A percentile compares a stretch with the other conserved stretches of the same genome.
Conservation (phyloP, 2,797 vertebrate genomes). For the Corythornis leucogaster region DNA sequence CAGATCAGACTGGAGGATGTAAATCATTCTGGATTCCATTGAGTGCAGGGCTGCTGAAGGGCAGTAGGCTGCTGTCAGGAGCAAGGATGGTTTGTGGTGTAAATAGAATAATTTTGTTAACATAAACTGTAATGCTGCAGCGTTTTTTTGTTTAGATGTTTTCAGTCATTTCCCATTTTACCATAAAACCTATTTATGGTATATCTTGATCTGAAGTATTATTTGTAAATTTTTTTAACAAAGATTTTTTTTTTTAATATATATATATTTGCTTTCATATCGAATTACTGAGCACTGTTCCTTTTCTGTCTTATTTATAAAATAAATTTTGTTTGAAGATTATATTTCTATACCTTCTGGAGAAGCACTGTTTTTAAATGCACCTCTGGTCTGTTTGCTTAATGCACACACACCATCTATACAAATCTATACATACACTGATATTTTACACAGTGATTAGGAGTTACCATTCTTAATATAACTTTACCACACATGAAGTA, state of each 20-base stretch:
- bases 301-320: constrained; percentile 64
- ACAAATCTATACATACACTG: neutral
- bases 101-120: constrained; percentile 39
- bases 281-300: constrained; percentile 36
- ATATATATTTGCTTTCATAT: constrained; percentile 66
- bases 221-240: constrained; percentile 66
- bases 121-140: constrained; percentile 21
- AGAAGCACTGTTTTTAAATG: neutral
- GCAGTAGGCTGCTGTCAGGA: constrained; percentile 19
- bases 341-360: constrained; percentile 24
- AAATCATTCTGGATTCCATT: neutral
- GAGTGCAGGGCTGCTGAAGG: constrained; percentile 1
- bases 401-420: neutral
- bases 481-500: neutral
- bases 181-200: constrained; percentile 34
- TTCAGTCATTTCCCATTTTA: constrained; percentile 10
- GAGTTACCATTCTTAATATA: neutral
- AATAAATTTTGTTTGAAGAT: constrained; percentile 57
- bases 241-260: constrained; percentile 41
- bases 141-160: neutral
- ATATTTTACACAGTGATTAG: neutral
- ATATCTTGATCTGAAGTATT: constrained; percentile 28
- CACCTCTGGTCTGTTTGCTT: neutral
- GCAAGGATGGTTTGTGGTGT: neutral
- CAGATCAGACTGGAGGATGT: neutral